Conservation (phyloP, 2,888 invertebrate genomes). For the Leptarthrus brevirostris region DNA sequence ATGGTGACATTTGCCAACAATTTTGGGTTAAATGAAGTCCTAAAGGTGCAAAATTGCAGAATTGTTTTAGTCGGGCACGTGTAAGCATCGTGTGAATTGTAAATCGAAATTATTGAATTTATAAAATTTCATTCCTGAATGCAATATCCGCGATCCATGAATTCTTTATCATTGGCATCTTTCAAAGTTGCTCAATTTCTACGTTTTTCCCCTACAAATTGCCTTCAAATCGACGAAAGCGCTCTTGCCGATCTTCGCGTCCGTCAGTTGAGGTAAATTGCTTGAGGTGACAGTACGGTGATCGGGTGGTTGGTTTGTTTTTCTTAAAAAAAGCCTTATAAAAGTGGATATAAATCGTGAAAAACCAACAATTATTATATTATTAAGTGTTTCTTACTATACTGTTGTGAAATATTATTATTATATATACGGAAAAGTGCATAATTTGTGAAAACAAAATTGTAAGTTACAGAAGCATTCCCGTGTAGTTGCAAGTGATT, state of each 20-base stretch:
- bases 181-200: background rate
- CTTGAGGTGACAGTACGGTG: constrained; percentile 12
- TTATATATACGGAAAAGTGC: background rate
- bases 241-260: constrained; percentile 48
- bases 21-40: too few species aligned
- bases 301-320: constrained; percentile 14
- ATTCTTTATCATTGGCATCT: too few species aligned
- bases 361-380: background rate
- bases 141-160: too few species aligned
- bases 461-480: background rate
- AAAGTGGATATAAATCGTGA: background rate
- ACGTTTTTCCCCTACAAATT: background rate
- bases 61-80: too few species aligned
- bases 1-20: too few species aligned
- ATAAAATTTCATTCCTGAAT: too few species aligned
- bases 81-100: too few species aligned
- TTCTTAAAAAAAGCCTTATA: constrained; percentile 9
- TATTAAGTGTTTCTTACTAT: background rate
- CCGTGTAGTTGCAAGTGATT: constrained; percentile 25
- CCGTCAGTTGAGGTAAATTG: constrained; percentile 38
- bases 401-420: background rate
- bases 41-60: too few species aligned
- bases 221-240: constrained; percentile 24
- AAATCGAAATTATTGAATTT: too few species aligned
- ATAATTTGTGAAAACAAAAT: constrained; percentile 1